phyloP scores from a whole-genome alignment of 2,888 invertebrate species.

The Nephrotoma flavescens region DNA sequence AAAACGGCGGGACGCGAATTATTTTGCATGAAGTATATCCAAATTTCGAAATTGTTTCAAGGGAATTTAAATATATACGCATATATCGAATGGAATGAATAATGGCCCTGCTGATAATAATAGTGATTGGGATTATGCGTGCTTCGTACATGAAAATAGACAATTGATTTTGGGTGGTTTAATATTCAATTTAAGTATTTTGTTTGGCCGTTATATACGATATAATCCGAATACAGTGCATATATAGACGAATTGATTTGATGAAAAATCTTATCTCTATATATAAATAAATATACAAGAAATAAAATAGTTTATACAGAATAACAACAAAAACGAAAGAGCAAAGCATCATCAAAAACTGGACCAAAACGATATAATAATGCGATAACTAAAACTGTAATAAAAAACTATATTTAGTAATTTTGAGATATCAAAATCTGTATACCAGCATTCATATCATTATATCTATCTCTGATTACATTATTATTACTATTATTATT shows the following conservation, averaged over 20 bases:
- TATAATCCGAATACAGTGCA: not conserved
- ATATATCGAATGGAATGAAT: not conserved
- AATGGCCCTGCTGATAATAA: not conserved
- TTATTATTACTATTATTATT: not conserved
- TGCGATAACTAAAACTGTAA: not conserved
- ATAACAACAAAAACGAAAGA: not conserved
- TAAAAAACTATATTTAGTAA: not conserved
- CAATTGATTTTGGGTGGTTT: not conserved
- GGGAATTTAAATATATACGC: not conserved
- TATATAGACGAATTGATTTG: not conserved
- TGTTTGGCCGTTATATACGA: not conserved
- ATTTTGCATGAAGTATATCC: not conserved
- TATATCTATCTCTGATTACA: not conserved
- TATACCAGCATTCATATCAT: not conserved
- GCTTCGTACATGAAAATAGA: not conserved
- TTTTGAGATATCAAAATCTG: not conserved
- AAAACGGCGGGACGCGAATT: not conserved
- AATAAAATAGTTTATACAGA: not conserved
- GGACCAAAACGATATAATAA: not conserved
- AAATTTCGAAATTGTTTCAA: not conserved
- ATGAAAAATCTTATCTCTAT: not conserved
- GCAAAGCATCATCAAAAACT: not conserved
- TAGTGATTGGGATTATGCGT: not conserved
- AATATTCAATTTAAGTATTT: not conserved
- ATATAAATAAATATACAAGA: not conserved